phyloP scores from a whole-genome alignment of 1,140 invertebrate species.

The Temnothorax curvispinosus region DNA sequence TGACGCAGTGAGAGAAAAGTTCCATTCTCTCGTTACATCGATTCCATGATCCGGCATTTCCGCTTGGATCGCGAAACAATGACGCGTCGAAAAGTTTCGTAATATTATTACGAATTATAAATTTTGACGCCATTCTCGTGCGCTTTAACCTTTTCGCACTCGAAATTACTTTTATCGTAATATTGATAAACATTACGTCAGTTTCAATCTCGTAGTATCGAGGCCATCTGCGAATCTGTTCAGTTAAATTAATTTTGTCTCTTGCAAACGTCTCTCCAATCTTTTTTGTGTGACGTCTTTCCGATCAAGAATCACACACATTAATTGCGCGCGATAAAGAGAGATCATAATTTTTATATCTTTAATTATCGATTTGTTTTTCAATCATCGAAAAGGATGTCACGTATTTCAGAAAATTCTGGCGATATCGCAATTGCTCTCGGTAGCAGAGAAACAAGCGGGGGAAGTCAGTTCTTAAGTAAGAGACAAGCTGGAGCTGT shows the following conservation, averaged over 20 bases:
- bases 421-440: no score
- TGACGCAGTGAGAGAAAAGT: slow-evolving; percentile 33
- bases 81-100: slow-evolving; percentile 1
- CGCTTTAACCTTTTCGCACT: slow-evolving; percentile 9
- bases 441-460: neutral
- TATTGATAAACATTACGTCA: slow-evolving; percentile 27
- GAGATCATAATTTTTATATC: neutral
- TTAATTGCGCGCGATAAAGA: neutral
- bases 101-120: neutral
- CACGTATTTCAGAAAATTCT: neutral
- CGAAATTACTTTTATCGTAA: slow-evolving; percentile 30
- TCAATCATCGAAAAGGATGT: neutral
- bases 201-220: slow-evolving; percentile 18
- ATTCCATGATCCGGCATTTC: slow-evolving; percentile 22
- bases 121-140: neutral
- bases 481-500: neutral
- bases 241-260: neutral
- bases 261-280: neutral
- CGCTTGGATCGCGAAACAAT: neutral
- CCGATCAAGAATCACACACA: neutral
- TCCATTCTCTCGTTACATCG: slow-evolving; percentile 15
- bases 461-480: slow-evolving; percentile 13
- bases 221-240: neutral
- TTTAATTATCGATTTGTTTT: neutral
- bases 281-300: neutral